These are phyloP conservation scores for Ariolimax columbianus DNA, from an alignment of 2,888 invertebrate genomes.

Conservation along the genomic window DNA sequence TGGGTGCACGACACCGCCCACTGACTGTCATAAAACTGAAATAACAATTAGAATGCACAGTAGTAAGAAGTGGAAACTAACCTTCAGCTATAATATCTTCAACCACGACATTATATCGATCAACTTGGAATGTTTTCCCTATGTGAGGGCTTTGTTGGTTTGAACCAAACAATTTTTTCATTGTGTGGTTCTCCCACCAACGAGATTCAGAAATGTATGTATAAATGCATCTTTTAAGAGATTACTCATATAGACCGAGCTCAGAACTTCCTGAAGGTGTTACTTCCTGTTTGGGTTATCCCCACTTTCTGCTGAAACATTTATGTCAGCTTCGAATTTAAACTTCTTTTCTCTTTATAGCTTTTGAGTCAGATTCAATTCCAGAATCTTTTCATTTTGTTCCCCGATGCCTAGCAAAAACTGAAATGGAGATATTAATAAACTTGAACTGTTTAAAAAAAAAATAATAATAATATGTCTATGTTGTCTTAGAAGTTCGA, in stretches of 20 bases:
- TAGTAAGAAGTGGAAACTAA: slow-evolving; percentile 77
- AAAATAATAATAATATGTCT: neutral
- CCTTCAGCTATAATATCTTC: slow-evolving; percentile 94
- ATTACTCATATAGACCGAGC: slow-evolving; percentile 23
- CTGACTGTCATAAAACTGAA: neutral
- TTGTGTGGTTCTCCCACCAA: slow-evolving; percentile 71
- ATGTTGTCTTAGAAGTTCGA: neutral
- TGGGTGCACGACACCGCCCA: slow-evolving; percentile 35
- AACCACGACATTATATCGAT: slow-evolving; percentile 87
- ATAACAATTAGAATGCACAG: neutral
- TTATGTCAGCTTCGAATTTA: slow-evolving; percentile 15
- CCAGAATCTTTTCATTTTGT: too few relatives aligned
- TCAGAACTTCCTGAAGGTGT: neutral
- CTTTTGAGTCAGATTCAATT: too few relatives aligned
- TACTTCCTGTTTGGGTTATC: slow-evolving; percentile 42
- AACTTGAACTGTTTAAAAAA: neutral
- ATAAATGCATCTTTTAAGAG: slow-evolving; percentile 27
- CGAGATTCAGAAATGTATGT: neutral
- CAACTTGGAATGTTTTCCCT: slow-evolving; percentile 89
- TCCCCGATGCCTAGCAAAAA: too few relatives aligned
- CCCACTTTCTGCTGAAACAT: slow-evolving; percentile 8
- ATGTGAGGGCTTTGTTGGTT: slow-evolving; percentile 82
- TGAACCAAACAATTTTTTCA: slow-evolving; percentile 89
- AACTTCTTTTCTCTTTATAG: too few relatives aligned
- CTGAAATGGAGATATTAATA: neutral